These are phyloP conservation scores for Coendou prehensilis DNA, from an alignment of 2,797 vertebrate genomes.

Conservation along the genomic window DNA sequence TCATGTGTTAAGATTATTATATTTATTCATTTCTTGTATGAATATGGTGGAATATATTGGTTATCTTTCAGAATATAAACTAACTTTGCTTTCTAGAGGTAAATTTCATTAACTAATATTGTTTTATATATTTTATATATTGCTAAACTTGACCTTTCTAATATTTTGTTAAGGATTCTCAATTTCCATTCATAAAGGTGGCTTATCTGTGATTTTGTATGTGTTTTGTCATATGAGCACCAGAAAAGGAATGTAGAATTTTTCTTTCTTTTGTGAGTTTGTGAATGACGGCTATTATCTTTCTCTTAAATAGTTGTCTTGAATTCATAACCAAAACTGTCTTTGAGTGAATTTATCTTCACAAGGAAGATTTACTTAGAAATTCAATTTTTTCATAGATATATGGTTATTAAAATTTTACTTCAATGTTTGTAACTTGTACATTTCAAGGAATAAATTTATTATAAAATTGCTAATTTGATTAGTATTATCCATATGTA, in stretches of 20 bases:
- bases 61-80: constrained; percentile 12
- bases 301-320: background rate
- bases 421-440: background rate
- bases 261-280: background rate
- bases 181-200: background rate
- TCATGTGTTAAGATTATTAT: background rate
- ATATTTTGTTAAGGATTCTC: background rate
- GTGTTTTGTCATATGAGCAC: background rate
- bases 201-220: background rate
- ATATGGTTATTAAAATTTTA: background rate
- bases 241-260: background rate
- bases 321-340: constrained; percentile 39
- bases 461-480: background rate
- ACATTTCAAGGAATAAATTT: background rate
- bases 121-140: background rate
- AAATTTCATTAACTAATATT: background rate
- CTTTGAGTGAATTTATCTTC: background rate
- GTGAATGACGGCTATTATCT: background rate
- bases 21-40: background rate
- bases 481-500: background rate
- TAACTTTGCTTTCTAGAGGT: background rate
- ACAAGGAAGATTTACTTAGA: background rate
- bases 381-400: background rate
- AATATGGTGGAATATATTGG: background rate
- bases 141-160: constrained; percentile 9